Conservation (phyloP, 2,113 vertebrate genomes). For the Pica pica region DNA sequence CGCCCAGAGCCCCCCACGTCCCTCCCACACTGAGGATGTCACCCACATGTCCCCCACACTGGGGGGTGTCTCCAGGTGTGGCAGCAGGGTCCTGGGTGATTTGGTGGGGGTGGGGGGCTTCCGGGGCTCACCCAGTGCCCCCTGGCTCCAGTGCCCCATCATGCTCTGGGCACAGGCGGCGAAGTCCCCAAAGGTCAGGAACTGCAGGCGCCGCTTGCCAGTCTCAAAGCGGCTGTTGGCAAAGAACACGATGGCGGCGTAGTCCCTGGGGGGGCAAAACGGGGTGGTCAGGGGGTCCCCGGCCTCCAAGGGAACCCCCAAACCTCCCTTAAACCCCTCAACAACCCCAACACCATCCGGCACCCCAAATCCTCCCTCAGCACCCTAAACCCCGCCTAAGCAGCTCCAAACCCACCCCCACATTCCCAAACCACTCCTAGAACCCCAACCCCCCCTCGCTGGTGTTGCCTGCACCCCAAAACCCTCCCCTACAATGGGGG, state of each 20-base stretch:
- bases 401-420: no score
- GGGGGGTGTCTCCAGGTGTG: no score
- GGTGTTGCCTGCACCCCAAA: no score
- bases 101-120: neutral
- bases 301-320: neutral
- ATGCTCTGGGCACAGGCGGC: neutral
- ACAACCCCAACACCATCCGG: no score
- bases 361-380: no score
- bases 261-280: neutral
- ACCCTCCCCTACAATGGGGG: no score
- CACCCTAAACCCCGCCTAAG: no score
- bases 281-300: neutral
- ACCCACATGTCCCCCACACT: neutral
- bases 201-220: neutral
- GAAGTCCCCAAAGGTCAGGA: neutral
- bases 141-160: neutral
- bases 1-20: accelerated
- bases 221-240: neutral
- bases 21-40: neutral
- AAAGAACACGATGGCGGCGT: neutral
- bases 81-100: neutral
- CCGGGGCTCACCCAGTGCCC: neutral
- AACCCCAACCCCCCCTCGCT: no score
- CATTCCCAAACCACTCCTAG: no score
- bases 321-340: neutral